Evolutionary conservation across 1,140 invertebrate genomes (phyloP).

Genomic region (Augochlora pura): DNA sequence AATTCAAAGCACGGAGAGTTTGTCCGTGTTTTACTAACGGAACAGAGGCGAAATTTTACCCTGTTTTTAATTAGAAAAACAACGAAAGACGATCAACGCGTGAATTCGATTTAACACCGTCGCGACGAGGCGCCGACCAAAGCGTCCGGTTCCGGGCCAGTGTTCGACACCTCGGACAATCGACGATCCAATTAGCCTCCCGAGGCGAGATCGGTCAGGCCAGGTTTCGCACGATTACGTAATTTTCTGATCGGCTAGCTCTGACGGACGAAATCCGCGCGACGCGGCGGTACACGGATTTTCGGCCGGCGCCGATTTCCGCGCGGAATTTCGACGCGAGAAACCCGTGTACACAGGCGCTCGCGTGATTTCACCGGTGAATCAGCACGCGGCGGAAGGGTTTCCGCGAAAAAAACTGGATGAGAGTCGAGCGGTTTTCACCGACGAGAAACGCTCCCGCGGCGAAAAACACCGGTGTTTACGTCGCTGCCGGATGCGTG

Average conservation of each 20-base stretch:
- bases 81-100: too few species aligned
- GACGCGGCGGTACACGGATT: not conserved
- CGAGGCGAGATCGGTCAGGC: not conserved
- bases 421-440: not conserved
- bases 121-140: not conserved
- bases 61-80: too few species aligned
- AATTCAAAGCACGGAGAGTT: too few species aligned
- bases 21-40: too few species aligned
- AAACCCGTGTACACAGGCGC: not conserved
- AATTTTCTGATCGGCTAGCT: slow-evolving; percentile 13
- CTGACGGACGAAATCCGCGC: not conserved
- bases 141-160: not conserved
- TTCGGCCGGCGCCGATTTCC: not conserved
- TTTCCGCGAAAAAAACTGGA: slow-evolving; percentile 1
- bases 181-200: slow-evolving; percentile 11
- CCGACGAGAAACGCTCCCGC: not conserved
- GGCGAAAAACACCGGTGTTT: slow-evolving; percentile 32
- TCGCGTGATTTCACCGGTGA: not conserved
- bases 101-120: too few species aligned
- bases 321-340: not conserved
- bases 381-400: not conserved
- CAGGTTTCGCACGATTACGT: slow-evolving; percentile 22
- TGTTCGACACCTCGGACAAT: not conserved
- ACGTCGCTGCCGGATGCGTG: slow-evolving; percentile 9
- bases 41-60: too few species aligned